A percentile compares a stretch with the other conserved stretches of the same genome.
Conservation (phyloP, 1,140 invertebrate species). For the Drosophila jambulina region DNA sequence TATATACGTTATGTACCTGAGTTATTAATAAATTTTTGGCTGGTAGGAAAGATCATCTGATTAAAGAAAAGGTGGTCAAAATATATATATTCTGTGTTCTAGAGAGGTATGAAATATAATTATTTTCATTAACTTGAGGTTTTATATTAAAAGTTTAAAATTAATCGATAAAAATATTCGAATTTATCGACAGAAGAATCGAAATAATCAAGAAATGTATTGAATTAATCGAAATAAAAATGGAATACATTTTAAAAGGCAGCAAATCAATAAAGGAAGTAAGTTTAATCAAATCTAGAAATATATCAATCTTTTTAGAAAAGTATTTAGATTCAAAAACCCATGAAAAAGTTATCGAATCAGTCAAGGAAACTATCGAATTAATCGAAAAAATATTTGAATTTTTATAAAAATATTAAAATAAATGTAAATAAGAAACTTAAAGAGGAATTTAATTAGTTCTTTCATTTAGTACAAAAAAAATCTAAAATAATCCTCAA, state of each 20-base stretch:
- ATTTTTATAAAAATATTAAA: background rate
- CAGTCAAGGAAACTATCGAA: background rate
- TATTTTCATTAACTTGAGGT: background rate
- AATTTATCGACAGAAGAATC: background rate
- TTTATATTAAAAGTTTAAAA: background rate
- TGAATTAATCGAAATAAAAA: background rate
- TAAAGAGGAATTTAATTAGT: background rate
- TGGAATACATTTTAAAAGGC: background rate
- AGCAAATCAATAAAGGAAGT: background rate
- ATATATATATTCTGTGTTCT: background rate
- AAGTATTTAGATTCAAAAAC: background rate
- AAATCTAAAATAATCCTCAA: background rate
- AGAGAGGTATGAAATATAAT: background rate
- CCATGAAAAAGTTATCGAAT: background rate
- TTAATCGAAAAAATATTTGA: background rate
- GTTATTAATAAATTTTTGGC: slow-evolving; percentile 3
- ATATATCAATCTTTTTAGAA: background rate
- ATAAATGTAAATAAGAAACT: background rate
- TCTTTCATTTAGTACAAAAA: too few species aligned
- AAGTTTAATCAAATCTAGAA: background rate
- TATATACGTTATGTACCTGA: slow-evolving; percentile 2
- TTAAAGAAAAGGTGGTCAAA: background rate
- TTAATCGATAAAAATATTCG: background rate
- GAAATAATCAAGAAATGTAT: background rate
- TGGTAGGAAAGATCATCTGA: background rate